phyloP scores from a whole-genome alignment of 2,888 invertebrate species.

The Bruchidius siliquastri region DNA sequence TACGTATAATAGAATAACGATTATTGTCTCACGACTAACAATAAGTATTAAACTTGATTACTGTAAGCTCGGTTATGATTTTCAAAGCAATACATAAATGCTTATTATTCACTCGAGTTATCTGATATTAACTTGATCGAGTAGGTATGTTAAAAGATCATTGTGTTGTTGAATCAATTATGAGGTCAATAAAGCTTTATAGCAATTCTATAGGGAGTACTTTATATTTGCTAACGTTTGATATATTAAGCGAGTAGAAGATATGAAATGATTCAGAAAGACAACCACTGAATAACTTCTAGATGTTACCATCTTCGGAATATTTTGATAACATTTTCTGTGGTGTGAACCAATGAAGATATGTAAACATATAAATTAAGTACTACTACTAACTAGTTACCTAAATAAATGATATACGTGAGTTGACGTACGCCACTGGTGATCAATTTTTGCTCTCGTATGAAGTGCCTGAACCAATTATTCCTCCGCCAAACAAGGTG shows the following conservation, averaged over 20 bases:
- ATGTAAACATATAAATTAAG: too few relatives aligned
- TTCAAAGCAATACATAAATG: neutral
- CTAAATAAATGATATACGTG: too few relatives aligned
- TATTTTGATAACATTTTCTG: too few relatives aligned
- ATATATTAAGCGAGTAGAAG: too few relatives aligned
- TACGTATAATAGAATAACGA: neutral
- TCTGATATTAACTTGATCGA: neutral
- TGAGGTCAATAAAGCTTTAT: neutral
- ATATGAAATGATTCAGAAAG: too few relatives aligned
- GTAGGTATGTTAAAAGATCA: neutral
- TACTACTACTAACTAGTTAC: too few relatives aligned
- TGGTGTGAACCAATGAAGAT: too few relatives aligned
- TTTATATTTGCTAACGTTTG: too few relatives aligned
- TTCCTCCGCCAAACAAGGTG: constrained; percentile 4
- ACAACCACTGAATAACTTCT: too few relatives aligned
- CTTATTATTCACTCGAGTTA: neutral
- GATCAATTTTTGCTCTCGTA: neutral
- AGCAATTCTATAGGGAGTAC: neutral
- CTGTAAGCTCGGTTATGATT: neutral
- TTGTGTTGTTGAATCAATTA: neutral
- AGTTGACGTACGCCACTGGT: neutral
- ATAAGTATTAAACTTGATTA: neutral
- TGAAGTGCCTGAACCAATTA: constrained; percentile 5
- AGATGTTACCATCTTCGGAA: too few relatives aligned
- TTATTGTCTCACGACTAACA: neutral